A percentile compares a stretch with the other conserved stretches of the same genome.
Conservation (phyloP, 2,888 invertebrate genomes). For the Metalampra italica region DNA sequence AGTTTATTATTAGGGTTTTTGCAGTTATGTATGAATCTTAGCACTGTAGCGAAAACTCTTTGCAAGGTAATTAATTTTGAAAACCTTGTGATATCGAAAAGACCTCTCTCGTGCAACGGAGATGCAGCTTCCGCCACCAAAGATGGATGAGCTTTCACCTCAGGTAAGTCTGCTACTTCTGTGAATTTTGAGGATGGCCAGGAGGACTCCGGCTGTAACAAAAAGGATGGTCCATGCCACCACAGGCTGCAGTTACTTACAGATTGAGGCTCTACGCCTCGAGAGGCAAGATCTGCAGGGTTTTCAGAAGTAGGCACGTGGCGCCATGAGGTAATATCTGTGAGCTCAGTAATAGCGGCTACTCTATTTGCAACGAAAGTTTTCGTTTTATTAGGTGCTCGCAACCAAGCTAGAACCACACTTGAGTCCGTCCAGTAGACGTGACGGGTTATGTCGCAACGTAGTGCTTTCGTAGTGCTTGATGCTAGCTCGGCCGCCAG, state of each 20-base stretch:
- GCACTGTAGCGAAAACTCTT: too few species aligned
- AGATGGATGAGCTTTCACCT: not conserved
- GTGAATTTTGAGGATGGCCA: constrained; percentile 13
- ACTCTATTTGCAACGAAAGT: constrained; percentile 22
- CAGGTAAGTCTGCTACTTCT: constrained; percentile 2
- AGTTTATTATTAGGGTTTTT: not conserved
- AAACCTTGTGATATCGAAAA: too few species aligned
- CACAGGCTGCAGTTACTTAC: constrained; percentile 14
- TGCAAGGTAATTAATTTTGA: too few species aligned
- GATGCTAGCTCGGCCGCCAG: too few species aligned
- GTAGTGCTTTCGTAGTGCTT: too few species aligned
- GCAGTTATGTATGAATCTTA: not conserved
- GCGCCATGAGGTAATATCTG: constrained; percentile 15
- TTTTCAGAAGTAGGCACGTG: constrained; percentile 23
- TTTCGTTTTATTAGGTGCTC: constrained; percentile 13
- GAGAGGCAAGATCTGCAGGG: constrained; percentile 25
- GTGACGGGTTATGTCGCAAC: not conserved
- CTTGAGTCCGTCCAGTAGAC: constrained; percentile 19
- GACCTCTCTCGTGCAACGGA: too few species aligned
- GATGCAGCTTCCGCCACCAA: not conserved
- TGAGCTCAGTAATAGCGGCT: constrained; percentile 21
- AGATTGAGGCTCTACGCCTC: constrained; percentile 17
- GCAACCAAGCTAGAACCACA: constrained; percentile 24
- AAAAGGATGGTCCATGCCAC: constrained; percentile 22
- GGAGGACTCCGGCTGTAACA: not conserved